These are phyloP conservation scores for Oppia nitens DNA, from an alignment of 1,140 invertebrate genomes.

Conservation along the genomic window DNA sequence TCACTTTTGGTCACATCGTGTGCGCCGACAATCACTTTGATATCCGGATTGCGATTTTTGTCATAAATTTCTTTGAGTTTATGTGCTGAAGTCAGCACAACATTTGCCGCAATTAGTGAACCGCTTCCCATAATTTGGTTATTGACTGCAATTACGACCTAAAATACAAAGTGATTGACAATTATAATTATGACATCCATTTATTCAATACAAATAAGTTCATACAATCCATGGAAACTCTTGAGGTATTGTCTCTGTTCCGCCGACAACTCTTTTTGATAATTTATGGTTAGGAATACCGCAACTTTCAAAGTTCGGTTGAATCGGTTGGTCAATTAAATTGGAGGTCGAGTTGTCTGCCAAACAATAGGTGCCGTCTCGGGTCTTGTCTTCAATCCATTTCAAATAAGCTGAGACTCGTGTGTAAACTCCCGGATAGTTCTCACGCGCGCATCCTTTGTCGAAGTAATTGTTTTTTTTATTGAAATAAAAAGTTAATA, in stretches of 20 bases:
- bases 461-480: no score
- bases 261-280: background rate
- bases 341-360: background rate
- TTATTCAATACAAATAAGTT: no score
- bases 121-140: conserved; percentile 2
- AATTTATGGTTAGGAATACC: conserved; percentile 1
- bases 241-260: background rate
- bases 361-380: background rate
- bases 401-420: background rate
- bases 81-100: conserved; percentile 1
- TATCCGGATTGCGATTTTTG: background rate
- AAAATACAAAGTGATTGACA: background rate
- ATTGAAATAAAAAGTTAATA: no score
- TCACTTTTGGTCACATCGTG: conserved; percentile 1
- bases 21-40: background rate
- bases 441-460: background rate
- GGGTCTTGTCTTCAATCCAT: conserved; percentile 4
- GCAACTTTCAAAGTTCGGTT: conserved; percentile 1
- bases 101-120: background rate
- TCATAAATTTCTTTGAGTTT: background rate
- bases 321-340: background rate
- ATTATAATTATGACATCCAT: background rate
- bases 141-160: background rate
- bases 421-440: background rate
- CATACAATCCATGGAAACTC: conserved; percentile 8